Conservation (phyloP, 2,797 vertebrate genomes). For the Ptychadena robeensis region DNA sequence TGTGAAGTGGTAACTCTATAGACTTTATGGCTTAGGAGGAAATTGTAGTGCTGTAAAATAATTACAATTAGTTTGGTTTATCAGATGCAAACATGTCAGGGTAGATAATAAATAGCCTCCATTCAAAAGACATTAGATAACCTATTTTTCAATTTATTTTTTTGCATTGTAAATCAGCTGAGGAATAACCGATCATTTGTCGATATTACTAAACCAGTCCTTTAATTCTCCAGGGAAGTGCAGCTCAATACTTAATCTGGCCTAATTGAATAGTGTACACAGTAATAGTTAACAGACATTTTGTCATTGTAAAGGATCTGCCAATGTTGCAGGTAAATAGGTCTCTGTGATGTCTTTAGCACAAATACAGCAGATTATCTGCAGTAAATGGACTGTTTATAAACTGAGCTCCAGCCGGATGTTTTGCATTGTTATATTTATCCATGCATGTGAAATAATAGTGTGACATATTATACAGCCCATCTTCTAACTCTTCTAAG, state of each 20-base stretch:
- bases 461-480: not conserved
- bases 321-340: slow-evolving; percentile 37
- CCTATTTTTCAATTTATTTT: slow-evolving; percentile 30
- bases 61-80: slow-evolving; percentile 32
- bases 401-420: not conserved
- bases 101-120: slow-evolving; percentile 31
- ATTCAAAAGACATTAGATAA: slow-evolving; percentile 37
- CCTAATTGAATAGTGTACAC: slow-evolving; percentile 43
- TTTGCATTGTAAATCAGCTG: slow-evolving; percentile 51
- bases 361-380: slow-evolving; percentile 5
- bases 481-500: not conserved
- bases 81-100: slow-evolving; percentile 24
- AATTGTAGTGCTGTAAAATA: slow-evolving; percentile 32
- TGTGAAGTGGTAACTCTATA: not conserved
- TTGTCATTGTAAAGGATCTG: slow-evolving; percentile 37
- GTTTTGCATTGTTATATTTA: not conserved
- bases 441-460: not conserved
- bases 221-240: slow-evolving; percentile 31
- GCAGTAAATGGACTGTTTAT: slow-evolving; percentile 13
- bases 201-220: slow-evolving; percentile 52
- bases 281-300: slow-evolving; percentile 25
- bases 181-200: slow-evolving; percentile 51
- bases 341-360: slow-evolving; percentile 23
- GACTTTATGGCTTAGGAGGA: slow-evolving; percentile 3
- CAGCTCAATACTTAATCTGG: slow-evolving; percentile 58